Percentiles rank a stretch among this genome's conserved stretches.
These are phyloP conservation scores for Drosophila conformis DNA, from an alignment of 2,888 invertebrate species.

Conservation along the genomic window DNA sequence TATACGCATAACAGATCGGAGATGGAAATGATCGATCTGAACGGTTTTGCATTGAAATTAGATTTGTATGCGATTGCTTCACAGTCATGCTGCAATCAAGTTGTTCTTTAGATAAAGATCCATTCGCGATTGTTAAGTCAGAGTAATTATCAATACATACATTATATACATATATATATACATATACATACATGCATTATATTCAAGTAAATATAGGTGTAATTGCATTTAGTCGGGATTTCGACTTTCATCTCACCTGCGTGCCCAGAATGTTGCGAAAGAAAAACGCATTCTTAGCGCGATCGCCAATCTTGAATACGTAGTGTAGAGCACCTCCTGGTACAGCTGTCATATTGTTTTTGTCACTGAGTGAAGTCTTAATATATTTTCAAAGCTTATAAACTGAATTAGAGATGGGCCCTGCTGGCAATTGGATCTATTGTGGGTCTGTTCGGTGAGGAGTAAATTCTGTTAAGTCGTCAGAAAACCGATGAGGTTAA, in stretches of 20 bases:
- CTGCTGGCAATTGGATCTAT: background rate
- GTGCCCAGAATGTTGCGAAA: conserved; percentile 96
- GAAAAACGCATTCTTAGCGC: conserved; percentile 93
- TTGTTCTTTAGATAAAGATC: too few species aligned
- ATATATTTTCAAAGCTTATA: conserved; percentile 23
- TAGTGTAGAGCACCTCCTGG: conserved; percentile 95
- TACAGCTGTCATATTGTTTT: conserved; percentile 78
- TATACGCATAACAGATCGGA: too few species aligned
- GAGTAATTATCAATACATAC: conserved; percentile 8
- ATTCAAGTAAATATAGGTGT: background rate
- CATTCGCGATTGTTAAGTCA: background rate
- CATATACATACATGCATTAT: background rate
- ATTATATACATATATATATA: background rate
- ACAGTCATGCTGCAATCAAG: too few species aligned
- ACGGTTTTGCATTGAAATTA: too few species aligned
- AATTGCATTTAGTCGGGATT: conserved; percentile 8
- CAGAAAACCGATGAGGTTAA: background rate
- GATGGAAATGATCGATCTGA: too few species aligned
- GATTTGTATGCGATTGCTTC: too few species aligned
- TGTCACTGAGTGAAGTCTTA: background rate
- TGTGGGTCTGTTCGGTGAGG: background rate
- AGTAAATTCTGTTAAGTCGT: conserved; percentile 18
- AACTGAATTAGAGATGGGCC: background rate
- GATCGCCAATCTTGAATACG: conserved; percentile 97
- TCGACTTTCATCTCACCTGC: conserved; percentile 89